Base-by-base conservation (phyloP, 2,797 vertebrate species). In the Orestias chungarensis region DNA sequence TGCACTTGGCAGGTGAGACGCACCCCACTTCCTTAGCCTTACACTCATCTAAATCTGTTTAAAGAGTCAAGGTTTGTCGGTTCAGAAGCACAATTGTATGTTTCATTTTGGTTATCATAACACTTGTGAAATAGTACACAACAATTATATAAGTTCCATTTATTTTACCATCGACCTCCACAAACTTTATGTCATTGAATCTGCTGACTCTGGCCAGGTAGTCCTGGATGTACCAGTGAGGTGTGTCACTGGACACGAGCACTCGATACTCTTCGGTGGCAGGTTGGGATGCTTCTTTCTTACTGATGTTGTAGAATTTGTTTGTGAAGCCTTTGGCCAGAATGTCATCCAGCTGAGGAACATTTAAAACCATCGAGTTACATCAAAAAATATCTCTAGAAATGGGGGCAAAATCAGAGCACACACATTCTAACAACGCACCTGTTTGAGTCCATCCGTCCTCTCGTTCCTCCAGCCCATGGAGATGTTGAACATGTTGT, bases 141-240 rank as follows among this genome's bases (percentile, higher is more conserved):
- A 50, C 23, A 23, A 25, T n/a, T n/a, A n/a, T n/a, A n/a, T n/a
- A n/a, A n/a, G n/a, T n/a, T n/a, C n/a, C n/a, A n/a, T n/a, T n/a
- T 23, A 35, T 29, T 44, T 91, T 91, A 96, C 95, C 95, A 61
- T 91, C 87, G 20, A 96, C 94, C 11, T 89, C 85, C 11, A 92
- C 57, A 0, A 54, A 15, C 0, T 27, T 54, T 69, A 95, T 92
- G 73, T 76, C 55, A 20, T 93, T 94, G 82, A 90, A 80, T 43
- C 57, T 74, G 74, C 93, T 89, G 73, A 92, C 87, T 73, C 94
- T 84, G 68, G 70, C 82, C 73, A 96, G 82, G 84, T 95, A 96
- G 82, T 96, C 95, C 86, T 86, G 89, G 74, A 96, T 84, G 77
- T 95, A 96, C 95, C 95, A 96, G 88, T 95, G 93, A 0, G 95